Base-by-base conservation (phyloP, 2,113 vertebrate genomes). In the Anolis carolinensis region DNA sequence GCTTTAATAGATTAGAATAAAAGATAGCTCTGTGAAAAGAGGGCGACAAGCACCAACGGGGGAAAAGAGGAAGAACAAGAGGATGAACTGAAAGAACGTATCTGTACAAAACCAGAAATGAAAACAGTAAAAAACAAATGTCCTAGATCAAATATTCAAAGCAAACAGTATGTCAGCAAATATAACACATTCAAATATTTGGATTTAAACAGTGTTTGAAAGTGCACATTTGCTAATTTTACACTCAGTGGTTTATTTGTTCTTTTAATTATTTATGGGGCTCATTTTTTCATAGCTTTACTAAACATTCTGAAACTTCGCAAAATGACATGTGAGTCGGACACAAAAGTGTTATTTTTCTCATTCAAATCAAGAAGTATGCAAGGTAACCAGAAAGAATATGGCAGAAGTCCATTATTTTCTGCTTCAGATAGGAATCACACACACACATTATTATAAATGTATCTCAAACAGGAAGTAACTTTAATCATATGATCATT, bases 121-220 rank as follows among this genome's bases (percentile, higher is more conserved):
- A 34, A 48, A 74, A 44, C 39, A 7, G 6, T 48, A 27, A 14
- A 50, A 74, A 81, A 59, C 30, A 81, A 81, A 50, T 65, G 36
- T 74, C 65, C 59, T 86, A 52, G 74, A 81, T 74, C 70, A 75
- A 74, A 84, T n/a, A 84, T 74, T 44, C 32, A 74, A 59, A 82
- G 67, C 67, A 78, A 85, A 71, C 65, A 79, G 9, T 5, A 23
- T 55, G 65, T 70, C 48, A 85, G 78, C 32, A 85, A 39, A 79
- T 85, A 85, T 44, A 63, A 48, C 68, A 25, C 70, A 18, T 79
- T 79, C 83, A 79, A 79, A 86, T 80, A 55, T 86, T 86, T 86
- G 30, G n/a, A 73, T 50, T 86, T 30, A 50, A 48, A 74, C 23
- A 44, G 50, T 67, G 73, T 86, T 63, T 65, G 52, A 72, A 81